Base-by-base conservation (phyloP, 2,113 vertebrate genomes). In the Felis chaus region DNA sequence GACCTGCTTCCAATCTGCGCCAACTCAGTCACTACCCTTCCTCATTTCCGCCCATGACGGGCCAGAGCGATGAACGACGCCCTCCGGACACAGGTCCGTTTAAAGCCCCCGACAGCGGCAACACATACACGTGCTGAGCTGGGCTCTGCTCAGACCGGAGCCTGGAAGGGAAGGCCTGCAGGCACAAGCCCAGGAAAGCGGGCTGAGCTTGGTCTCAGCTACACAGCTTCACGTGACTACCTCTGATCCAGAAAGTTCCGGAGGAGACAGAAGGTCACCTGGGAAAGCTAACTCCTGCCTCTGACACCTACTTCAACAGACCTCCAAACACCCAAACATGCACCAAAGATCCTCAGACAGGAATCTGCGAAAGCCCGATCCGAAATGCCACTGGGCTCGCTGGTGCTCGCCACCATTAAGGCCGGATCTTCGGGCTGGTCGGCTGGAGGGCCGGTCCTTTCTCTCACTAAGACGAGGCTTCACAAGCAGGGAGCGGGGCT, bases 51-150 rank as follows among this genome's bases (percentile, higher is more conserved):
- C 41, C 2, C 2, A 13, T 3, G 29, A 6, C 68, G 2, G 2
- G 8, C 5, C 13, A 7, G 23, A 29, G 29, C 45, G 7, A 6
- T 0, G 18, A 11, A 1, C 16, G 0, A 8, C 4, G 1, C 29
- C 29, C n/a, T 36, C 36, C 2, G 0, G 0, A 2, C 11, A 11
- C 0, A 1, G 0, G 79, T 23, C n/a, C 1, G 29, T 0, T 9
- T 1, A 2, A 7, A 19, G 66, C 76, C 69, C 27, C 36, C 1
- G 0, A 16, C 0, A 7, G 78, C 55, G 1, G 8, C 31, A 4
- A 21, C 1, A 61, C 2, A 8, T 10, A 4, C 13, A 4, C 1
- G 0, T 10, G 4, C 53, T 8, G 7, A 19, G 3, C 0, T 0
- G 9, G 39, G 69, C 93, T 63, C 3, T 29, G 9, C 13, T 15